Conservation (phyloP, 2,797 vertebrate species). For the Leptoclinus maculatus region DNA sequence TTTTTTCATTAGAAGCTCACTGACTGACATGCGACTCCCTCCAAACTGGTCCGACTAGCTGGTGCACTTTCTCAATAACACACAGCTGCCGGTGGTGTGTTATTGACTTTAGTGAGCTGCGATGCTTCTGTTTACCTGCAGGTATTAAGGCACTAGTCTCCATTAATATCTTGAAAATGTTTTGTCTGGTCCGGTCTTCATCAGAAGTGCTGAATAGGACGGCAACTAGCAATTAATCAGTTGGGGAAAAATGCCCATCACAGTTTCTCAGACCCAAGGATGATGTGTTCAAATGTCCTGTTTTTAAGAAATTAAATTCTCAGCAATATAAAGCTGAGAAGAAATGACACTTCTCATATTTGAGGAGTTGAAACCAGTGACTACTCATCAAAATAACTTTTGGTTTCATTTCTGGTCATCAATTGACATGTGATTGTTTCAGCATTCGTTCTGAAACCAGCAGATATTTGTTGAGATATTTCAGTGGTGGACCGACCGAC, state of each 20-base stretch:
- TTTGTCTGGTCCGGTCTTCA: background rate
- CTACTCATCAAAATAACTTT: background rate
- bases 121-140: constrained; percentile 2
- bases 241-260: background rate
- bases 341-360: background rate
- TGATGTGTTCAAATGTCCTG: background rate
- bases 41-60: constrained; percentile 71
- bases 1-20: constrained; percentile 10
- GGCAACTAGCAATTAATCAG: background rate
- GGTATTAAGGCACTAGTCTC: background rate
- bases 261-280: background rate
- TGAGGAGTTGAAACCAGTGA: background rate
- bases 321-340: background rate
- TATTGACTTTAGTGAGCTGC: constrained; percentile 3
- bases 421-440: background rate
- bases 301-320: background rate
- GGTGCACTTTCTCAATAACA: constrained; percentile 25
- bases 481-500: background rate
- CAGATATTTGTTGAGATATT: background rate
- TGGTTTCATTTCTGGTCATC: background rate
- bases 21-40: background rate
- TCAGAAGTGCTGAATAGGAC: background rate
- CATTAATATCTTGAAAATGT: constrained; percentile 8
- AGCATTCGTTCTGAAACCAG: background rate
- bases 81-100: background rate